Conservation (phyloP, 2,888 invertebrate genomes). For the Poecilobothrus nobilitatus region DNA sequence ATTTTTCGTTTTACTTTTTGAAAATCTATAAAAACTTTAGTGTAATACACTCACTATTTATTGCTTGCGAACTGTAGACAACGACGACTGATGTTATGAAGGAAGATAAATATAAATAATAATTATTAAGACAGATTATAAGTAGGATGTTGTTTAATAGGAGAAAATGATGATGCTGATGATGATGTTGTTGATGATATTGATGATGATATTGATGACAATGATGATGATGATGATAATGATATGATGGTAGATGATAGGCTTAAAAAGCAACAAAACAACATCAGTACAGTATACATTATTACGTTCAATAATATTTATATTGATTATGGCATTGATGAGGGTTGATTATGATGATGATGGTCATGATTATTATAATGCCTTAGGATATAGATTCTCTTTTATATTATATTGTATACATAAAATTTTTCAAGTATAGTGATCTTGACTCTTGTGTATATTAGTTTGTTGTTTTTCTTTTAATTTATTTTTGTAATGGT, state of each 20-base stretch:
- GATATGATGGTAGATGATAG: too few relatives aligned
- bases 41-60: background rate
- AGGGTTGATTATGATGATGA: too few relatives aligned
- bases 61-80: background rate
- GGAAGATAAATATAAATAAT: slow-evolving; percentile 10
- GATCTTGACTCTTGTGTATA: background rate
- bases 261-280: too few relatives aligned
- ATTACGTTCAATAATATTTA: too few relatives aligned
- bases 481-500: too few relatives aligned
- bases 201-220: too few relatives aligned
- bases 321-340: too few relatives aligned
- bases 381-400: slow-evolving; percentile 26
- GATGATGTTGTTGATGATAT: slow-evolving; percentile 21
- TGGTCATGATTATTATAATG: slow-evolving; percentile 16
- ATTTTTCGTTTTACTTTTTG: background rate
- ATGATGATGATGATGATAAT: slow-evolving; percentile 21
- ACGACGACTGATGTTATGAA: background rate
- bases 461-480: too few relatives aligned
- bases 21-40: background rate
- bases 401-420: too few relatives aligned
- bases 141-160: slow-evolving; percentile 14
- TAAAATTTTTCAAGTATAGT: background rate
- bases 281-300: too few relatives aligned
- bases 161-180: slow-evolving; percentile 18
- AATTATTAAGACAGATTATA: slow-evolving; percentile 10